Evolutionary conservation across 2,797 vertebrate species (phyloP), one percentile per base, ranked within the genome.

Genomic region (Gephyroberyx darwinii): DNA sequence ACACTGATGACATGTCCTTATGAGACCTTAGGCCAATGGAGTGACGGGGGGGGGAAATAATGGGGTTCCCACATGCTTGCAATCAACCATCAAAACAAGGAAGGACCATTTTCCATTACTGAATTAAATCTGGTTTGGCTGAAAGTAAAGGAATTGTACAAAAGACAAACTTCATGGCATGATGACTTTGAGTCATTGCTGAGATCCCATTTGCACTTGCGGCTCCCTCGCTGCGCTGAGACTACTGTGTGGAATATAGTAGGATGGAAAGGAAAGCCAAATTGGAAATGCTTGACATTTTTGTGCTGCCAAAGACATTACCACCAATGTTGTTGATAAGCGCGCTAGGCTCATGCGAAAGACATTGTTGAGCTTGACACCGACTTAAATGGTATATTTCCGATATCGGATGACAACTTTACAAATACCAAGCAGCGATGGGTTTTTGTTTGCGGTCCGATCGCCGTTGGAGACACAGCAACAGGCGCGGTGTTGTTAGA

Each of bases 51-150:
- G 73, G 56, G 70, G 80, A 45, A 76, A 75, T 62, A 80, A 89
- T 78, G 63, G 75, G 74, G 71, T 88, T 83, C 57, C 82, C 82
- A 90, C 69, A 83, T 86, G 78, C 65, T 83, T 89, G 87, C 85
- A 88, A 84, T 88, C 90, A 90, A 89, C 88, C 85, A 88, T 91
- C 85, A 88, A 89, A 85, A 77, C 65, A 68, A 75, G 71, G 69
- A 84, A 86, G 80, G 81, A 78, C 73, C 57, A 68, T 82, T 86
- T 82, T 91, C 83, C 81, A 82, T 75, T 52, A 67, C 72, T 58
- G 58, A 76, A 85, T 75, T 51, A 65, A 61, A 74, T 65, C 59
- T 59, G 50, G 57, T 52, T 33, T 57, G 67, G 43, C 39, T 58
- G 65, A 65, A 84, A 75, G 66, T 58, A 47, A 59, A 53, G 55